A percentile compares a stretch with the other conserved stretches of the same genome.
These are phyloP conservation scores for Grammomys surdaster DNA, from an alignment of 2,113 vertebrate species.

Conservation along the genomic window DNA sequence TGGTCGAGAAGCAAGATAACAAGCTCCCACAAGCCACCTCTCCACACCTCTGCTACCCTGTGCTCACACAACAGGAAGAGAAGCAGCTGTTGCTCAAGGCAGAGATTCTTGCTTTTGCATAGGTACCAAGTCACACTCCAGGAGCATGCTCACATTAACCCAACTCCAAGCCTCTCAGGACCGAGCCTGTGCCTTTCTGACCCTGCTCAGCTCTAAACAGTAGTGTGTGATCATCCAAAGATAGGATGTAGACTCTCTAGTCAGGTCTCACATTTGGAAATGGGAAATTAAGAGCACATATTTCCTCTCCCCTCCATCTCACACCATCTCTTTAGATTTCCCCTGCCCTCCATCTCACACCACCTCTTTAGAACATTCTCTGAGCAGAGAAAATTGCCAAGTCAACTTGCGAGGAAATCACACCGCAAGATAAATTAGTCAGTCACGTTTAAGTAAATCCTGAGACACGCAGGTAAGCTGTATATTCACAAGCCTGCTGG, in stretches of 20 bases:
- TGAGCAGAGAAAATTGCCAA: constrained; percentile 70
- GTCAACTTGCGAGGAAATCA: constrained; percentile 43
- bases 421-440: constrained; percentile 32
- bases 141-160: neutral
- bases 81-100: neutral
- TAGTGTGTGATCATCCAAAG: neutral
- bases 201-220: neutral
- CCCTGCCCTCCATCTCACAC: neutral
- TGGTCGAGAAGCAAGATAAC: neutral
- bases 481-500: constrained; percentile 4
- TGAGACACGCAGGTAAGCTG: constrained; percentile 53
- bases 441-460: constrained; percentile 43
- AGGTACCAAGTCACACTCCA: neutral
- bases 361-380: constrained; percentile 34
- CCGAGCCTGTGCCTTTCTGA: neutral
- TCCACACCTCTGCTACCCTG: neutral
- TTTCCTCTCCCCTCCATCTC: constrained; percentile 24
- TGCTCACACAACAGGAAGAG: rapidly evolving
- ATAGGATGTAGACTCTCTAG: rapidly evolving
- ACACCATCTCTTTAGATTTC: constrained; percentile 18
- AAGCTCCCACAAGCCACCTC: neutral
- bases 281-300: constrained; percentile 64
- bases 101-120: too few relatives aligned
- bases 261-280: constrained; percentile 19
- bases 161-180: neutral